Evolutionary conservation across 2,113 vertebrate species (phyloP).

Genomic region (Plectropomus leopardus): DNA sequence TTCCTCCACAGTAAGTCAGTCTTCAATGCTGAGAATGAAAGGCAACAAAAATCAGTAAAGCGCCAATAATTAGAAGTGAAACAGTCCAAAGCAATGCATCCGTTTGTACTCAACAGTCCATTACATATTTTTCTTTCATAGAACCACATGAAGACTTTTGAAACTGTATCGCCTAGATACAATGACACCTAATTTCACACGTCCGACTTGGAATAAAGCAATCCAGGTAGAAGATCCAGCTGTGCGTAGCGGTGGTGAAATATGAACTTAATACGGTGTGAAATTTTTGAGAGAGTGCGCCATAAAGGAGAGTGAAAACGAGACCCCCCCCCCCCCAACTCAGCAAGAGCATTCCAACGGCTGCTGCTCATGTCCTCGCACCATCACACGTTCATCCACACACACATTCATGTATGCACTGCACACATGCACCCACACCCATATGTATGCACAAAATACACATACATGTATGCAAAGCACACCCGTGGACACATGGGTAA

Average conservation of each 20-base stretch:
- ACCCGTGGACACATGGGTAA: slow-evolving; percentile 48
- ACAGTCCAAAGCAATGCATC: neutral
- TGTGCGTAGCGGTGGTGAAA: slow-evolving; percentile 69
- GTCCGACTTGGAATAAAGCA: slow-evolving; percentile 46
- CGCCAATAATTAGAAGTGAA: slow-evolving; percentile 12
- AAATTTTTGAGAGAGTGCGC: slow-evolving; percentile 65
- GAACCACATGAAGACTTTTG: slow-evolving; percentile 51
- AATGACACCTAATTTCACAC: slow-evolving; percentile 70
- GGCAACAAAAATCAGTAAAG: slow-evolving; percentile 44
- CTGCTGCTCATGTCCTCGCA: slow-evolving; percentile 71
- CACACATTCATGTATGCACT: slow-evolving; percentile 26
- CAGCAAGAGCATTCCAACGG: slow-evolving; percentile 75
- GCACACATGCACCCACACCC: slow-evolving; percentile 53
- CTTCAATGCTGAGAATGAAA: slow-evolving; percentile 34
- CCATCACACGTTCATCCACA: slow-evolving; percentile 57
- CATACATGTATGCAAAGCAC: slow-evolving; percentile 65
- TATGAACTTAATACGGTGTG: slow-evolving; percentile 78
- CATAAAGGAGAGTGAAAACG: slow-evolving; percentile 74
- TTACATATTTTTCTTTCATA: neutral
- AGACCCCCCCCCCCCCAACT: slow-evolving; percentile 64
- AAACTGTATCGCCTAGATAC: slow-evolving; percentile 65
- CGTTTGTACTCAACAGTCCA: neutral
- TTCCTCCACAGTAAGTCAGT: slow-evolving; percentile 75
- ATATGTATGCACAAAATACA: slow-evolving; percentile 62
- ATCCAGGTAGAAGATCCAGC: slow-evolving; percentile 75